Base-by-base conservation (phyloP, 2,888 invertebrate species). In the Polydrusus pterygomalis region DNA sequence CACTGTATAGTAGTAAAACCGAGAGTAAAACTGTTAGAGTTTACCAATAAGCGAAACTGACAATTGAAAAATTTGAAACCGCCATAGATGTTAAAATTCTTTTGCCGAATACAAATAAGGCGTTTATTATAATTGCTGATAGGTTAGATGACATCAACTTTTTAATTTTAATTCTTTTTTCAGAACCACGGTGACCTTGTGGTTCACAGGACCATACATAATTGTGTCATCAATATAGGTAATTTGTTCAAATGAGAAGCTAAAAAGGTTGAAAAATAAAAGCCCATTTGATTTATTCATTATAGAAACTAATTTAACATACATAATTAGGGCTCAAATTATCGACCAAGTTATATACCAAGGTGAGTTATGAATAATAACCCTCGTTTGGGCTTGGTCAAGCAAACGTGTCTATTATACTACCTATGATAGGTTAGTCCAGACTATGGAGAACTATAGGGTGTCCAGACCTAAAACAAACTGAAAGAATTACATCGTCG, bases 191-290 rank as follows among this genome's bases (percentile, higher is more conserved):
- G 25, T 63, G 63, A 63, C 47, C 63, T 63, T 63, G 7, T 45
- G 43, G 43, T 63, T 25, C 43, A 25, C 40, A 25, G 43, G 43
- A 63, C 45, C 63, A 45, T 63, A n/a, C 10, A 60, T n/a, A 63
- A 63, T 45, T 45, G 45, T 63, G 63, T 63, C 63, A 63, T 63
- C 63, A 45, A 63, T 63, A 63, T 63, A n/a, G n/a, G n/a, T n/a
- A 63, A 63, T 45, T 63, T 45, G 10, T n/a, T n/a, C n/a, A 62
- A 62, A 62, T 62, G 38, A 17, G 13, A 18, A 38, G 60, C 15
- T 18, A n/a, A n/a, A 58, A 45, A 60, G 38, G 58, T 60, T 60
- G 38, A 38, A 7, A 38, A 38, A 60, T 38, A 17, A 60, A 60
- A 60, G 58, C 13, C 43, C 13, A 43, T 43, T 43, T 43, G 9